These are phyloP conservation scores for Eretmocerus hayati DNA, from an alignment of 2,888 invertebrate genomes.

Conservation along the genomic window DNA sequence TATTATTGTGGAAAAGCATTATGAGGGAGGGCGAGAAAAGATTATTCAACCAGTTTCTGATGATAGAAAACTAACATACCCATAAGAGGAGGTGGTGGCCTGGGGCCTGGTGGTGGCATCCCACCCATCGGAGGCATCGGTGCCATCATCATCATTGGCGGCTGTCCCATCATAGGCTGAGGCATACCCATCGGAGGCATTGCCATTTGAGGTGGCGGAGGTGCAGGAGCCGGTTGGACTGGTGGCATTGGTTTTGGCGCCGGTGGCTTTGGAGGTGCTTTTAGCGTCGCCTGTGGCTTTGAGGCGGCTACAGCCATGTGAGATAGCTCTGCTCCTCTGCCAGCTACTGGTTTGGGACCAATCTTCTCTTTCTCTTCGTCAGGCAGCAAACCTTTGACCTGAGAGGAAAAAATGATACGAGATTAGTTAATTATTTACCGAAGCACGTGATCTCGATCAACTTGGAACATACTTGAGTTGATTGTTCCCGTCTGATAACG, in stretches of 20 bases:
- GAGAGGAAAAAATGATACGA: too few relatives aligned
- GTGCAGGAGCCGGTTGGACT: conserved; percentile 50
- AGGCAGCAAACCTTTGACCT: conserved; percentile 76
- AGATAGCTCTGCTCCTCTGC: conserved; percentile 38
- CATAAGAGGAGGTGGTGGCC: conserved; percentile 27
- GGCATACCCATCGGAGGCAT: conserved; percentile 52
- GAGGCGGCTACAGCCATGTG: conserved; percentile 44
- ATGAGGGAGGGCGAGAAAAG: too few relatives aligned
- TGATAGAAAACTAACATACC: conserved; percentile 3
- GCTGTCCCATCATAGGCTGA: conserved; percentile 51
- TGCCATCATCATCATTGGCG: conserved; percentile 61
- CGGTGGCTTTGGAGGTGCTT: conserved; percentile 43
- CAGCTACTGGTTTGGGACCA: conserved; percentile 79
- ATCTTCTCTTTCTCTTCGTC: conserved; percentile 97
- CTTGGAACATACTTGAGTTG: too few relatives aligned
- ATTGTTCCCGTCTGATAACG: too few relatives aligned
- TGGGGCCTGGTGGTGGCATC: conserved; percentile 47
- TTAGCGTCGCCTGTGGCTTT: conserved; percentile 41
- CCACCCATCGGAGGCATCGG: conserved; percentile 55
- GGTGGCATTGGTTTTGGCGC: conserved; percentile 43
- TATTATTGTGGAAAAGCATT: too few relatives aligned
- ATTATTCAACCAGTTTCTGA: too few relatives aligned
- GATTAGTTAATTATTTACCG: background rate
- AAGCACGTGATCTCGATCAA: too few relatives aligned
- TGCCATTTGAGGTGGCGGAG: conserved; percentile 57